Base-by-base conservation (phyloP, 1,140 invertebrate species). In the Cataglyphis hispanica region DNA sequence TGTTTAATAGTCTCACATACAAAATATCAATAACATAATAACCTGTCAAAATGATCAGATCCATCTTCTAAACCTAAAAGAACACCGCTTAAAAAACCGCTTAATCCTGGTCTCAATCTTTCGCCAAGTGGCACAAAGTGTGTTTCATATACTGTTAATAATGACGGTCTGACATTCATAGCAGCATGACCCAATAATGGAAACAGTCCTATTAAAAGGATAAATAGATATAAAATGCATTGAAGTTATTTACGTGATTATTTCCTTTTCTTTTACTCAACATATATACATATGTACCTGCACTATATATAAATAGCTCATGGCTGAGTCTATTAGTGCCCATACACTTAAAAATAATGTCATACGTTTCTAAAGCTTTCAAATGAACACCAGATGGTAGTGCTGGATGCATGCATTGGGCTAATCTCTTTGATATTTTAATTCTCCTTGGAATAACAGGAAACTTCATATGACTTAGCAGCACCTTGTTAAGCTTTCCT, bases 381-480 rank as follows among this genome's bases (percentile, higher is more conserved):
- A 99, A 94, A 95, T 99, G 98, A 31, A 99, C 98, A 80, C 98
- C 98, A 85, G 97, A 97, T 58, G 98, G 98, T 78, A 99, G 95
- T 46, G 97, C 97, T 63, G 98, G 98, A 96, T 99, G 98, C 96
- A 99, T 97, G 95, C 98, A 99, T 96, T 99, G 98, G 72, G 98
- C 98, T 83, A 99, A 95, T 89, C 98, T 96, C 96, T 99, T 99
- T 58, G 98, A 98, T 90, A 99, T 98, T 91, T 98, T 98, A 83
- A 99, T 97, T 87, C 98, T 95, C 88, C 98, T 96, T 43, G 98
- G 98, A 91, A 99, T 98, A n/a, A 98, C 97, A 83, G 97, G 97
- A 95, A 97, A 98, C 94, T 98, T 98, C 89, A 96, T 96, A 96
- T 98, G 97, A 92, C 95, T 96, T 67, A 96, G 93, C 81, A 97